These are phyloP conservation scores for zebrafish (Danio rerio) DNA, from an alignment of 2,113 vertebrate genomes.

Conservation along the genomic window GRCz12tu NC_133198.1:30468001-30468500, in stretches of 20 bases:
- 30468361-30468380: too few relatives aligned
- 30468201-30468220: too few relatives aligned
- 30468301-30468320: slow-evolving; percentile 3
- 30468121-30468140: too few relatives aligned
- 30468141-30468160: background rate
- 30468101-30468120: background rate
- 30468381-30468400: background rate
- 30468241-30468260: too few relatives aligned
- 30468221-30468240: too few relatives aligned
- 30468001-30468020: slow-evolving; percentile 17
- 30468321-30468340: background rate
- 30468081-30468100: background rate
- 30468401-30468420: background rate
- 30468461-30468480: slow-evolving; percentile 21
- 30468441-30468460: slow-evolving; percentile 37
- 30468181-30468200: too few relatives aligned
- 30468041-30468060: slow-evolving; percentile 4
- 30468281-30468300: too few relatives aligned
- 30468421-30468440: background rate
- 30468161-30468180: too few relatives aligned
- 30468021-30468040: slow-evolving; percentile 1
- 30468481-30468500: background rate
- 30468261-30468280: too few relatives aligned
- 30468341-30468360: background rate
- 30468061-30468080: slow-evolving; percentile 15